These are phyloP conservation scores for Tetrao urogallus DNA, from an alignment of 2,113 vertebrate genomes.

Conservation along the genomic window DNA sequence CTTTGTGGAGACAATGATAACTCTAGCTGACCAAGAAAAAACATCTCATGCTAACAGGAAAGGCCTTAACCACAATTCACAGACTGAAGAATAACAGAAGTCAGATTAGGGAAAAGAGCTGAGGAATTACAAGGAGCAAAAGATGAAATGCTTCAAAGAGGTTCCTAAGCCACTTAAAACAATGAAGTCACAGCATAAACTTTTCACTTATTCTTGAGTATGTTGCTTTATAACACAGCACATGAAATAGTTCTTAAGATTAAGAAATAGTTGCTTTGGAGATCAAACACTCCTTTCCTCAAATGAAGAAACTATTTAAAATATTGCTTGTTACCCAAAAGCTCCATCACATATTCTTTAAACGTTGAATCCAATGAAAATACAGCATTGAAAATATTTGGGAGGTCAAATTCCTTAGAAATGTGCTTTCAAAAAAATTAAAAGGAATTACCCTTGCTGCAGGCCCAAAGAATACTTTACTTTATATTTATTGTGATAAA, in stretches of 20 bases:
- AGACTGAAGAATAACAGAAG: not conserved
- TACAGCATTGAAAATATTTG: not conserved
- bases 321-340: not conserved
- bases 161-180: not conserved
- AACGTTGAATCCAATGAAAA: not conserved
- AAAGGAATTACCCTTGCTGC: not conserved
- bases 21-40: not conserved
- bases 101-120: not conserved
- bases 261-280: not conserved
- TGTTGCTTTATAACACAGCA: not conserved
- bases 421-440: not conserved
- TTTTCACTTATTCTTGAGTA: not conserved
- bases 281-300: not conserved
- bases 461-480: not conserved
- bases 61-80: not conserved
- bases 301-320: not conserved
- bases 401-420: not conserved
- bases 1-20: not conserved
- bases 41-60: not conserved
- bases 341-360: not conserved
- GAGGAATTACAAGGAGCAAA: not conserved
- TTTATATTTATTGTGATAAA: not conserved
- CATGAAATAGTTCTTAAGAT: not conserved
- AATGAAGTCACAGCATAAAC: not conserved
- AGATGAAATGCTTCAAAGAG: not conserved